Percentiles rank a stretch among this genome's conserved stretches.
Conservation (phyloP, 2,113 vertebrate species). For the Canis aureus region DNA sequence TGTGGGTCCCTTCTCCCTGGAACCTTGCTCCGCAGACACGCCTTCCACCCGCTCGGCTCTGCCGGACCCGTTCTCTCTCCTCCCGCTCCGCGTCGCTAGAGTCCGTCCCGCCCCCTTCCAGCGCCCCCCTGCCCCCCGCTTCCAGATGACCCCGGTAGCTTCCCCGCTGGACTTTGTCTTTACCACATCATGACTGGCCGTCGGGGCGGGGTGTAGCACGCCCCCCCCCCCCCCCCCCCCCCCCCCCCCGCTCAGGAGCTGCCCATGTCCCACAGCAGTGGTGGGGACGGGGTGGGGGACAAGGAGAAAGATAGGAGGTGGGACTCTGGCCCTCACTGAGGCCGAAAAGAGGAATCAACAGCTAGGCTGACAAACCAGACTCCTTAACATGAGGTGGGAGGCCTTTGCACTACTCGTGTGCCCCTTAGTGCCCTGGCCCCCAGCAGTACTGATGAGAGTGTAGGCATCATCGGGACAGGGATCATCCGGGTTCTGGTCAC, state of each 20-base stretch:
- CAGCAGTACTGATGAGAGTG: neutral
- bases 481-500: neutral
- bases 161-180: neutral
- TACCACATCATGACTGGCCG: neutral
- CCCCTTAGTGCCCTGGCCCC: neutral
- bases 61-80: neutral
- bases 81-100: neutral
- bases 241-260: neutral
- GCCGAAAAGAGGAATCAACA: neutral
- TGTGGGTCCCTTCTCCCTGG: neutral
- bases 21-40: neutral
- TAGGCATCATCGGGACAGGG: neutral
- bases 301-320: neutral
- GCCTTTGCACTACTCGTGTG: neutral
- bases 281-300: neutral
- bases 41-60: neutral
- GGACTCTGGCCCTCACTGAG: neutral
- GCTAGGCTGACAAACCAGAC: neutral
- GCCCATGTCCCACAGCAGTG: neutral
- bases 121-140: neutral
- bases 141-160: neutral
- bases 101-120: neutral
- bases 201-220: neutral
- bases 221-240: too few species aligned
- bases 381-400: neutral